Evolutionary conservation across 2,888 invertebrate species (phyloP), one percentile per base, ranked within the genome.

Genomic region (Drosophila merina): DNA sequence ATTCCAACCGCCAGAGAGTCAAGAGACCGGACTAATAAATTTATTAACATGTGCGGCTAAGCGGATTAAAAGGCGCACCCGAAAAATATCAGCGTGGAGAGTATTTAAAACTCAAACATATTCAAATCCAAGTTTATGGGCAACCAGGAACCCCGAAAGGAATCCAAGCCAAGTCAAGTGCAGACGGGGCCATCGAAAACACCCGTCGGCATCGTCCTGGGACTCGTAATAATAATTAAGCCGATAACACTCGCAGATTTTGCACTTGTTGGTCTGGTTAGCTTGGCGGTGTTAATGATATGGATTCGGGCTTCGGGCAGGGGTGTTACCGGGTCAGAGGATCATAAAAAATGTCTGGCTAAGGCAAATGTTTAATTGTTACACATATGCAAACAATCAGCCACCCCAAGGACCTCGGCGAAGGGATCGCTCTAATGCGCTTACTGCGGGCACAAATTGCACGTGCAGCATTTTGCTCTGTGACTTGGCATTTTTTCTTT

Each of bases 201-300:
- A 88, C 73, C 64, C 70, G 55, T 70, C 59, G 69, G 40, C 81
- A 55, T 74, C 84, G 87, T 48, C 79, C 58, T 66, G 88, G 88
- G 83, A 88, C 84, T 77, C 81, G 71, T 86, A 86, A 88, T 84
- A 81, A 88, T 85, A 85, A 85, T 85, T 88, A 85, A 85, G 88
- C 87, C 87, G 88, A 85, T 85, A 88, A 88, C 85, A 88, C 74
- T 81, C 71, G 79, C 86, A 82, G 84, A 85, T 85, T 85, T 85
- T 88, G 84, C 84, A 85, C 84, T 88, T 86, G 88, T 76, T 71
- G 58, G 58, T 45, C 54, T 40, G 54, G 69, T 64, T 26, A 10
- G 71, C 45, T 54, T 40, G 67, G 70, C 47, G 77, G 81, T 81
- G 86, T 77, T 81, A 86, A 81, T 81, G 73, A 82, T 73, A 70